Evolutionary conservation across 2,113 vertebrate species (phyloP).

Genomic region (Colistium nudipinnis): DNA sequence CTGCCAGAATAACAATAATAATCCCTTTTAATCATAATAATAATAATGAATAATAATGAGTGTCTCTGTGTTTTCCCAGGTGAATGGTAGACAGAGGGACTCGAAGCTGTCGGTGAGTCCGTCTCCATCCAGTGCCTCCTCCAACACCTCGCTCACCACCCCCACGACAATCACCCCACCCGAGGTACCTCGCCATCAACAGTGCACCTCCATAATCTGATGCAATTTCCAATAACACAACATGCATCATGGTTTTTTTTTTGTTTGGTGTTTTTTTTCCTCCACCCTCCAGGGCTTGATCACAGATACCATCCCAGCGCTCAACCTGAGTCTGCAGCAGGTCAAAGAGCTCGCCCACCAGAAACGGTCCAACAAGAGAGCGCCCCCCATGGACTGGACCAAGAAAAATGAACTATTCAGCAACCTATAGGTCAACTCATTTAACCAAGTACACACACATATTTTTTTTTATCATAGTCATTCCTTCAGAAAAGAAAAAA

Average conservation of each 20-base stretch:
- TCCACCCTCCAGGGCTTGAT: conserved; percentile 43
- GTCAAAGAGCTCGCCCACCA: conserved; percentile 94
- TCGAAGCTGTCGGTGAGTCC: conserved; percentile 74
- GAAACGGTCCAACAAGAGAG: conserved; percentile 93
- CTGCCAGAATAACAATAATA: too few relatives aligned
- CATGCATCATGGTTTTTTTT: neutral
- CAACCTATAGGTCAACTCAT: conserved; percentile 85
- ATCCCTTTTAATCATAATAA: too few relatives aligned
- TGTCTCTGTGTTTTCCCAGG: conserved; percentile 54
- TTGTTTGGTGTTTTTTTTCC: neutral
- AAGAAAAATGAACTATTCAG: conserved; percentile 99
- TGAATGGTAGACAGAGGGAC: conserved; percentile 72
- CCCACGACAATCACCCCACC: conserved; percentile 60
- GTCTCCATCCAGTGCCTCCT: conserved; percentile 78
- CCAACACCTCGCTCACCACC: conserved; percentile 75
- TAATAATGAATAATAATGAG: conserved; percentile 1
- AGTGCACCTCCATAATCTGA: too few relatives aligned
- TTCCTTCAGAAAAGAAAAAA: conserved; percentile 22
- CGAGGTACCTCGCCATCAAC: conserved; percentile 62
- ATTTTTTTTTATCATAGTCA: conserved; percentile 22
- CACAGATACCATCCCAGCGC: conserved; percentile 82
- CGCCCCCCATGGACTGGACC: conserved; percentile 99
- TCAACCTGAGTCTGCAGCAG: conserved; percentile 89
- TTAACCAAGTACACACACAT: conserved; percentile 22
- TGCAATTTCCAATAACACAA: neutral